Conservation (phyloP, 35 echinoderm and acorn worm species). For the Heliocidaris erythrogramma region DNA sequence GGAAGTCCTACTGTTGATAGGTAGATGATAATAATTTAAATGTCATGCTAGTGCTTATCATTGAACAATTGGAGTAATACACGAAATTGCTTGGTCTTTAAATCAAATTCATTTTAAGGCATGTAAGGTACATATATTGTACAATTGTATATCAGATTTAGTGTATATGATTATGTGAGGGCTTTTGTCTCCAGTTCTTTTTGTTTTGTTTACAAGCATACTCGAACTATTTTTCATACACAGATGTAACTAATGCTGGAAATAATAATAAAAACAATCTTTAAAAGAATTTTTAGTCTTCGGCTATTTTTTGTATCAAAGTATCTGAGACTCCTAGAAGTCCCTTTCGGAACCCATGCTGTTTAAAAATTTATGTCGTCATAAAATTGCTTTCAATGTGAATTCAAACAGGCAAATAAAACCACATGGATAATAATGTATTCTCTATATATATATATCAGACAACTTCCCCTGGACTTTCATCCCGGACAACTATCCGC, state of each 20-base stretch:
- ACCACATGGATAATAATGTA: too few species aligned
- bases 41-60: not conserved
- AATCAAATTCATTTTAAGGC: too few species aligned
- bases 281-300: not conserved
- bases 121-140: not conserved
- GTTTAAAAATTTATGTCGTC: too few species aligned
- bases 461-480: too few species aligned
- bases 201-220: not conserved
- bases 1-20: not conserved
- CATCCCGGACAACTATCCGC: too few species aligned
- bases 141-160: not conserved
- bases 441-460: too few species aligned
- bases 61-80: not conserved
- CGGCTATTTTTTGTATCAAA: not conserved
- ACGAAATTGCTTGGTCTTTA: not conserved
- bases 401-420: too few species aligned
- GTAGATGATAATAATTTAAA: not conserved
- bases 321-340: not conserved
- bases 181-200: not conserved
- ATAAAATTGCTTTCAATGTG: too few species aligned
- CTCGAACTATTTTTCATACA: constrained; percentile 1
- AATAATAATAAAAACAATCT: not conserved
- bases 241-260: constrained; percentile 2
- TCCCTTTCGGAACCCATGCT: too few species aligned
- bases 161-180: not conserved